A percentile compares a stretch with the other conserved stretches of the same genome.
Evolutionary conservation across 1,140 invertebrate species (phyloP).

Genomic region (Musca vetustissima): DNA sequence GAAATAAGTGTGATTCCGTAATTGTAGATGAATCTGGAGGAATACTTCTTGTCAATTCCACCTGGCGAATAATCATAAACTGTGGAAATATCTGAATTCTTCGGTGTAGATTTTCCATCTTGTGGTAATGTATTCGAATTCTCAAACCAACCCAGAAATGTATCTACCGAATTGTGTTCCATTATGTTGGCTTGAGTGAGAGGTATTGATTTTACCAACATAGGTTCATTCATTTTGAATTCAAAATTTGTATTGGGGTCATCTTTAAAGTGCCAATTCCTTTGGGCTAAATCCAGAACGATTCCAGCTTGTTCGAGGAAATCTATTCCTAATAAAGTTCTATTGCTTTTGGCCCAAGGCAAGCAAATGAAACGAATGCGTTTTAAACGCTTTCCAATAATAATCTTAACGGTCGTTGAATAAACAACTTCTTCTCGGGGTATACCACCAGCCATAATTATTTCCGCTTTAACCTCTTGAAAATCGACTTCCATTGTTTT

Average conservation of each 20-base stretch:
- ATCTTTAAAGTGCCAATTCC: slow-evolving; percentile 21
- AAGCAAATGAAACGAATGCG: slow-evolving; percentile 25
- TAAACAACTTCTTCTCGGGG: slow-evolving; percentile 7
- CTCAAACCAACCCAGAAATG: slow-evolving; percentile 17
- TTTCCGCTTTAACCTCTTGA: slow-evolving; percentile 14
- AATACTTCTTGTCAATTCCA: not conserved
- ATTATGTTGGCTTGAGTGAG: not conserved
- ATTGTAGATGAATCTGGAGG: slow-evolving; percentile 10
- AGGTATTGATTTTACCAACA: not conserved
- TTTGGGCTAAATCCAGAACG: slow-evolving; percentile 24
- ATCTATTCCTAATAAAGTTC: slow-evolving; percentile 26
- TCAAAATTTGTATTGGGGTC: slow-evolving; percentile 23
- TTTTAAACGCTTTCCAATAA: slow-evolving; percentile 24
- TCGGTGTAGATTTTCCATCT: too few species aligned
- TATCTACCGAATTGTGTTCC: not conserved
- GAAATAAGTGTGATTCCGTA: too few species aligned
- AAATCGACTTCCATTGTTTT: not conserved
- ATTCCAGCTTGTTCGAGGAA: slow-evolving; percentile 28
- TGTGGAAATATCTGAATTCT: too few species aligned
- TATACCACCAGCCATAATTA: slow-evolving; percentile 21
- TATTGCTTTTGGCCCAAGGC: slow-evolving; percentile 15
- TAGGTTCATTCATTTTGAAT: slow-evolving; percentile 15
- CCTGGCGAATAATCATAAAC: slow-evolving; percentile 2
- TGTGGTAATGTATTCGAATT: not conserved
- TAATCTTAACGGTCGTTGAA: slow-evolving; percentile 11